These are phyloP conservation scores for Paralvinella palmiformis DNA, from an alignment of 1,140 invertebrate species.

Conservation along the genomic window DNA sequence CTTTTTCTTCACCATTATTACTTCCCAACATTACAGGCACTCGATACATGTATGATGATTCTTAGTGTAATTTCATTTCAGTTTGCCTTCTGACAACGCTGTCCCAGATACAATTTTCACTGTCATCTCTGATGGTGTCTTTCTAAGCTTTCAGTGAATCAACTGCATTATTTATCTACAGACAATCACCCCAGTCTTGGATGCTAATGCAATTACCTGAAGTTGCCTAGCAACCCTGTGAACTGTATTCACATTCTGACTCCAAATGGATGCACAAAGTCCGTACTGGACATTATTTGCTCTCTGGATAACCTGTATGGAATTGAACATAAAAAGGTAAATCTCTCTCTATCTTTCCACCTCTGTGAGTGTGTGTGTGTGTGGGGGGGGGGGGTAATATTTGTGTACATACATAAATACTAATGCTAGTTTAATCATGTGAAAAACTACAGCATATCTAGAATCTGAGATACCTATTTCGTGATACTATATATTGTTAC, in stretches of 20 bases:
- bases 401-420: background rate
- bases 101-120: too few species aligned
- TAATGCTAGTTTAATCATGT: background rate
- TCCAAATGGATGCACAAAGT: conserved; percentile 56
- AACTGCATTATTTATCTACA: too few species aligned
- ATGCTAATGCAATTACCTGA: conserved; percentile 39
- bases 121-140: too few species aligned
- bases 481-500: background rate
- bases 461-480: conserved; percentile 21
- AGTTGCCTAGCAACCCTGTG: conserved; percentile 52
- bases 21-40: too few species aligned
- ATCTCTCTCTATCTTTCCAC: background rate
- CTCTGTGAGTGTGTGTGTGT: too few species aligned
- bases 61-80: too few species aligned
- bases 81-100: too few species aligned
- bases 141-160: too few species aligned
- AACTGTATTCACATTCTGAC: conserved; percentile 46
- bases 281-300: conserved; percentile 56
- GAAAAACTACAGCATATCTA: background rate
- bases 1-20: too few species aligned
- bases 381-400: background rate
- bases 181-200: too few species aligned
- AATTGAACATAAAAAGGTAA: conserved; percentile 1
- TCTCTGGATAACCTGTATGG: conserved; percentile 47
- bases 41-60: too few species aligned